Base-by-base conservation (phyloP, 2,797 vertebrate genomes). In the Perodicticus potto region DNA sequence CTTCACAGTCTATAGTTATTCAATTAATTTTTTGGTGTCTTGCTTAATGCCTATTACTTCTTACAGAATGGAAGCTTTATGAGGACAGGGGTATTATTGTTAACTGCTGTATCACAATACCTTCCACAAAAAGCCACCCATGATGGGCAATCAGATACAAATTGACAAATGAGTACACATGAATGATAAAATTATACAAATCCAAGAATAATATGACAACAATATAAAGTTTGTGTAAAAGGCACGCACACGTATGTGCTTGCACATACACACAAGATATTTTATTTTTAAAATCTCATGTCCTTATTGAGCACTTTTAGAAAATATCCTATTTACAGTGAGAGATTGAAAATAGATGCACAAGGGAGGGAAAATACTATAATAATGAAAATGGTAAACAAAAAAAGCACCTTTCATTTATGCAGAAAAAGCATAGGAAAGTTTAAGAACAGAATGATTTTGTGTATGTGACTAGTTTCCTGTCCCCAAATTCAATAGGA, bases 191-290 rank as follows among this genome's bases (percentile, higher is more conserved):
- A 45, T 73, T 89, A 55, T 89, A 23, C n/a, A 73, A 14, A 65
- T 72, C 11, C 29, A 77, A 78, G 63, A 85, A 69, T 59, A 57
- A 88, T 43, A 72, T 20, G 25, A 55, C 27, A 73, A 29, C 20
- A 86, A 87, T 43, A 32, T 32, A 27, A 37, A 55, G 19, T 14
- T 53, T 8, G 74, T 34, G 32, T 34, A 32, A 32, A 73, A 57
- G 9, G 37, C 32, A 55, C 5, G 5, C 11, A 19, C 3, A 22
- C 1, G 55, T 11, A 9, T 12, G n/a, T 17, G 2, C 7, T 2
- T 1, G 11, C 25, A 59, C 37, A 45, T 5, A 74, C 20, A 53
- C 14, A 57, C 32, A 45, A 23, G 34, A 77, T 49, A 29, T 16
- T 78, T 91, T 65, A 78, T n/a, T 22, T 83, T 83, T n/a, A 57